These are phyloP conservation scores for Pseudorhombus dupliciocellatus DNA, from an alignment of 2,113 vertebrate species.

Conservation along the genomic window DNA sequence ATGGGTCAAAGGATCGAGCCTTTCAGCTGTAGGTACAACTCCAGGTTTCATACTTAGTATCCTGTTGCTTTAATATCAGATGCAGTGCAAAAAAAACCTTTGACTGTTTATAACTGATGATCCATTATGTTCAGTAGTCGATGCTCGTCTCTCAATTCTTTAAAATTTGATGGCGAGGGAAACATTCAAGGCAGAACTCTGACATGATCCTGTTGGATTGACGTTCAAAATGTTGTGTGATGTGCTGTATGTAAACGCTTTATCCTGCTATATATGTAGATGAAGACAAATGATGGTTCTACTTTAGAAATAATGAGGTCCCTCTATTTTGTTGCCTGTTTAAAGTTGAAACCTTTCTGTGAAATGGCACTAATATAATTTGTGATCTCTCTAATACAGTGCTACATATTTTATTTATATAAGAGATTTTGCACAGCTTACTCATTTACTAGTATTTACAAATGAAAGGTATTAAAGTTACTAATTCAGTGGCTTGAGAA, in stretches of 20 bases:
- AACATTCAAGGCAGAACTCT: not conserved
- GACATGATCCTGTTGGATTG: not conserved
- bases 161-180: not conserved
- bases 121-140: constrained; percentile 4
- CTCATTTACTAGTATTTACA: not conserved
- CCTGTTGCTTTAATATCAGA: not conserved
- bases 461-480: not conserved
- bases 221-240: not conserved
- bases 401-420: not conserved
- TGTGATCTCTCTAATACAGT: not conserved
- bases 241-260: not conserved
- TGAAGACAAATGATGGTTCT: not conserved
- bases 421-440: not conserved
- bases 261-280: constrained; percentile 5
- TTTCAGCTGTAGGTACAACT: constrained; percentile 51
- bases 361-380: too few relatives aligned
- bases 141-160: not conserved
- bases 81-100: not conserved
- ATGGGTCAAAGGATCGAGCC: constrained; percentile 30
- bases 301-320: too few relatives aligned
- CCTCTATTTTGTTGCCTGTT: too few relatives aligned
- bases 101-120: not conserved
- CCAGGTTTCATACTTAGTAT: constrained; percentile 25
- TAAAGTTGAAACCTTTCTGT: too few relatives aligned
- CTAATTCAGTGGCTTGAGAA: not conserved